phyloP scores from a whole-genome alignment of 2,797 vertebrate genomes.

The Botia kubotai region DNA sequence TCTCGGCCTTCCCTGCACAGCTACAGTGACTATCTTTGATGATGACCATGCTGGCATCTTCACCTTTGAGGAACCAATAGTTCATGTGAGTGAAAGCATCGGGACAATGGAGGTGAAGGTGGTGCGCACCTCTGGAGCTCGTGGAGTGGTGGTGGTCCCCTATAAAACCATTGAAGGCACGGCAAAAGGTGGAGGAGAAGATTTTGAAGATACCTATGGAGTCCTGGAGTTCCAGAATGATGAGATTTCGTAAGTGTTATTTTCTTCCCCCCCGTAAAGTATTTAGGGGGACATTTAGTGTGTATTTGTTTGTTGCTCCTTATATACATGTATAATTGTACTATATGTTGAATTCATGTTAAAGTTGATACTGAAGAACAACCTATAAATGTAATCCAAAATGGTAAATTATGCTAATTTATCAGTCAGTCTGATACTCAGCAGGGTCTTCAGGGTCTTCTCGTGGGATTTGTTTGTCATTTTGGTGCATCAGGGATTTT shows the following conservation, averaged over 20 bases:
- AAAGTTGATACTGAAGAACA: neutral
- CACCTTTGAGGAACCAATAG: constrained; percentile 86
- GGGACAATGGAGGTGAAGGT: constrained; percentile 95
- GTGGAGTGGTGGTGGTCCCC: constrained; percentile 90
- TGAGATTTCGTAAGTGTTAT: constrained; percentile 90
- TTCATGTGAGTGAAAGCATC: constrained; percentile 89
- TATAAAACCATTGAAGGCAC: constrained; percentile 91
- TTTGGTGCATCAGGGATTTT: neutral
- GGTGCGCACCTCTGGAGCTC: constrained; percentile 87
- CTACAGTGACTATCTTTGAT: constrained; percentile 92
- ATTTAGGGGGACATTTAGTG: neutral
- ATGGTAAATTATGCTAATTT: neutral
- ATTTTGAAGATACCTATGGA: constrained; percentile 94
- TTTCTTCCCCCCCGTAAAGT: neutral
- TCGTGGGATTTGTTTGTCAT: neutral
- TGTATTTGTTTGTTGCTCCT: neutral
- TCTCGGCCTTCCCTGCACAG: constrained; percentile 84
- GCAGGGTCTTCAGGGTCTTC: neutral
- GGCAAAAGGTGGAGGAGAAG: constrained; percentile 92
- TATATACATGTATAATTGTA: neutral
- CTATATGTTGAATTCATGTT: neutral
- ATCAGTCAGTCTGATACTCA: neutral
- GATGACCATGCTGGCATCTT: constrained; percentile 97
- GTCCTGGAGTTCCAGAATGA: constrained; percentile 95
- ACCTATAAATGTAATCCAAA: neutral